Base-by-base conservation (phyloP, 2,113 vertebrate genomes). In the Hassar affinis region DNA sequence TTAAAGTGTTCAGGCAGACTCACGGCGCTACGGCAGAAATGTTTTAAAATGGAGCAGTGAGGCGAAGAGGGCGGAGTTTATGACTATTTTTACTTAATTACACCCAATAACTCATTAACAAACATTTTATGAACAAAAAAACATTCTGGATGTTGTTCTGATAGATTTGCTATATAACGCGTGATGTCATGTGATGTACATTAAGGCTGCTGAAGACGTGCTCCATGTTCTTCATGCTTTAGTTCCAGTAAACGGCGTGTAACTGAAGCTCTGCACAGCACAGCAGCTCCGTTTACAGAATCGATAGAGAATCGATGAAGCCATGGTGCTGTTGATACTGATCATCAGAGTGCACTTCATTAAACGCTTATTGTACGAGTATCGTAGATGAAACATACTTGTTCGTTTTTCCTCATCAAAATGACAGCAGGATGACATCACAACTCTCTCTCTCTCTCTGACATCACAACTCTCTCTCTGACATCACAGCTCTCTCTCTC, bases 271-370 rank as follows among this genome's bases (percentile, higher is more conserved):
- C n/a, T 62, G 59, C 69, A 45, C 22, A 47, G 38, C 42, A 47
- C 42, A 47, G 42, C 25, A 61, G 15, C 47, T n/a, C 51, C 64
- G 64, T 74, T 72, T 51, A 59, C n/a, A n/a, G n/a, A n/a, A 42
- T 35, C 38, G 4, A 62, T 33, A 79, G 15, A 15, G 4, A 15
- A 78, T 78, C 57, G 11, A 51, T 33, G 51, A 33, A 51, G 2
- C 45, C n/a, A n/a, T n/a, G n/a, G n/a, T n/a, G n/a, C n/a, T n/a
- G n/a, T n/a, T n/a, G n/a, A n/a, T n/a, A n/a, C n/a, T n/a, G n/a
- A n/a, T n/a, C n/a, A n/a, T n/a, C n/a, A 20, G 18, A 68, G n/a
- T 54, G 33, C 79, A 69, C 79, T 69, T 54, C 62, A 81, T 81
- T 81, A 69, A 38, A 52, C 47, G 3, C n/a, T n/a, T n/a, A n/a